Conservation (phyloP, 2,113 vertebrate species). For the Sterna hirundo region DNA sequence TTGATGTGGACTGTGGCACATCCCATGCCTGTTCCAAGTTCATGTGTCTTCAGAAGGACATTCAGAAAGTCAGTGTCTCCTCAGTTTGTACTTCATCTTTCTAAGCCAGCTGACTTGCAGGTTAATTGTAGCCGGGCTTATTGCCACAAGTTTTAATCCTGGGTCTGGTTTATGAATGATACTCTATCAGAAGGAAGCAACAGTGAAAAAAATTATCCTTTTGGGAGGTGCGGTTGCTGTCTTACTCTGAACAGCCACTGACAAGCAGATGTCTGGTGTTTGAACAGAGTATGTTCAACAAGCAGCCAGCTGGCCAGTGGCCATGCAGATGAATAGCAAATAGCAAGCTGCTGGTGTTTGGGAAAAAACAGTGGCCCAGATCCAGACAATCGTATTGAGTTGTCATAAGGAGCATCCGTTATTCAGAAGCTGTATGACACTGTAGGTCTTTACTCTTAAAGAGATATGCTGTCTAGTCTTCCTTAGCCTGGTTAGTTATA, state of each 20-base stretch:
- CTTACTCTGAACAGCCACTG: background rate
- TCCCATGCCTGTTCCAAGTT: background rate
- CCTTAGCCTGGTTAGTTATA: background rate
- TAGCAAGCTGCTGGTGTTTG: background rate
- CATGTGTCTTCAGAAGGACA: background rate
- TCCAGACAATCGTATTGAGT: background rate
- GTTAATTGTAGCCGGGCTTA: background rate
- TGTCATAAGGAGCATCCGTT: background rate
- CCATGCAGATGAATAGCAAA: background rate
- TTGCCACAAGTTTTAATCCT: background rate
- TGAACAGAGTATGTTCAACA: background rate
- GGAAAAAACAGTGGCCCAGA: background rate
- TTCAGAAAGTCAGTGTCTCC: background rate
- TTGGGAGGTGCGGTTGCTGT: background rate
- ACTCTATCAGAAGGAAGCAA: background rate
- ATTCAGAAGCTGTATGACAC: background rate
- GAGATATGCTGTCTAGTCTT: background rate
- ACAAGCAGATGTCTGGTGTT: constrained; percentile 1
- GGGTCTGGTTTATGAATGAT: background rate
- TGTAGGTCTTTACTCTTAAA: background rate
- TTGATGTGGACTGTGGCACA: background rate
- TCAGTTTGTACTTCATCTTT: background rate
- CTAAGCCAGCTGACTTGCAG: background rate
- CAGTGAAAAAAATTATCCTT: background rate
- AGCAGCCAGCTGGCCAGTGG: background rate